Conservation (phyloP, 2,888 invertebrate genomes). For the Colletes collaris region DNA sequence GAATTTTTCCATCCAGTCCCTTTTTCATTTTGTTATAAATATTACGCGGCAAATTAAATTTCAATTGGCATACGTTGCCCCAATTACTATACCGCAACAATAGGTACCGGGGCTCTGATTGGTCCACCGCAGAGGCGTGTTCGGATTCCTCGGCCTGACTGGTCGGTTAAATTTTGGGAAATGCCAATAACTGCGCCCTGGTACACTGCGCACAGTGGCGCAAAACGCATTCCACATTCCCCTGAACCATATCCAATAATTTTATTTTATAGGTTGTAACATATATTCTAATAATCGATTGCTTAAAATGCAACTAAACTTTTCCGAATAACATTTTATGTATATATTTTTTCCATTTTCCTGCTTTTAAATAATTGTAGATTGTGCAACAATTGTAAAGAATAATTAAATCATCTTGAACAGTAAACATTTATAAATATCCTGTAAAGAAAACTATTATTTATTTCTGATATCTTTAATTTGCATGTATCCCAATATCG, state of each 20-base stretch:
- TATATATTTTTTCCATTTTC: neutral
- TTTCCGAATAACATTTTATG: neutral
- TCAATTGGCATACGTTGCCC: conserved; percentile 68
- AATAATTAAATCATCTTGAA: neutral
- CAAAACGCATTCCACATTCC: conserved; percentile 43
- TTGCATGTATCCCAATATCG: neutral
- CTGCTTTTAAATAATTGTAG: neutral
- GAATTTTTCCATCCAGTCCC: conserved; percentile 23
- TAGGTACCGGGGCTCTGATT: conserved; percentile 48
- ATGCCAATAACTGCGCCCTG: conserved; percentile 60
- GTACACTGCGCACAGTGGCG: conserved; percentile 55
- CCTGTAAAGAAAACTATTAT: neutral
- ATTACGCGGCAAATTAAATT: conserved; percentile 55
- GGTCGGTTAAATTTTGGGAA: conserved; percentile 58
- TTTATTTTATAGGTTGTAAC: conserved; percentile 12
- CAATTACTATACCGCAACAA: conserved; percentile 50
- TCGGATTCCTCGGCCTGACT: conserved; percentile 44
- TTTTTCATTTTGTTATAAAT: conserved; percentile 42
- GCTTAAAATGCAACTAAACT: neutral
- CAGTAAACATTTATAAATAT: neutral
- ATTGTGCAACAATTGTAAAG: neutral
- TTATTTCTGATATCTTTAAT: neutral
- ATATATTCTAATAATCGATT: neutral
- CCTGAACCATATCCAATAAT: conserved; percentile 21
- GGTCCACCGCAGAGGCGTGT: conserved; percentile 64